Evolutionary conservation across 2,888 invertebrate species (phyloP).

Genomic region (Cephus nigrinus): DNA sequence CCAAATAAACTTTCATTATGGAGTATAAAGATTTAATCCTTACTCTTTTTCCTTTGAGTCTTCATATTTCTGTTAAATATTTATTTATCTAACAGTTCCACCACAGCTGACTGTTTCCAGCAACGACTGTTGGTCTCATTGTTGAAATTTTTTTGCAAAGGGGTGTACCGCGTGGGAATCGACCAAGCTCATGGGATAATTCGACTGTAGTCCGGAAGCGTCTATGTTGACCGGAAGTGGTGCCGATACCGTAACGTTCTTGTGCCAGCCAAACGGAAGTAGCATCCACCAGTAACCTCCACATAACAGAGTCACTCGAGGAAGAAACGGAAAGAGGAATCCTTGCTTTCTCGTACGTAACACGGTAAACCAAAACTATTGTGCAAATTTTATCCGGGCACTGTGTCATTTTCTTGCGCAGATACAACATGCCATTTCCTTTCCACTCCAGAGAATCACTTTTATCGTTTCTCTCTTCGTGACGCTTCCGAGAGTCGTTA

Average conservation of each 20-base stretch:
- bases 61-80: background rate
- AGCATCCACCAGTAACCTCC: conserved; percentile 45
- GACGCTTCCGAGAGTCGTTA: background rate
- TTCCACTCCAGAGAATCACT: background rate
- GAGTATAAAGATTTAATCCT: background rate
- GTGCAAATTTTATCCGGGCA: background rate
- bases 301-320: conserved; percentile 32
- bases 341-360: background rate
- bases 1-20: background rate
- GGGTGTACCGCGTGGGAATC: background rate
- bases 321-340: background rate
- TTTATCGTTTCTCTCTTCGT: background rate
- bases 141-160: background rate
- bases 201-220: background rate
- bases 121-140: background rate
- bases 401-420: background rate
- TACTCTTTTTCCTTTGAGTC: background rate
- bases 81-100: background rate
- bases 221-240: conserved; percentile 50
- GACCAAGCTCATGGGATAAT: background rate
- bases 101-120: background rate
- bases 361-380: background rate
- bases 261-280: conserved; percentile 52
- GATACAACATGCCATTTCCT: background rate
- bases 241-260: conserved; percentile 55